A percentile compares a stretch with the other conserved stretches of the same genome.
These are phyloP conservation scores for Podotricha telesiphe DNA, from an alignment of 2,888 invertebrate genomes.

Conservation along the genomic window DNA sequence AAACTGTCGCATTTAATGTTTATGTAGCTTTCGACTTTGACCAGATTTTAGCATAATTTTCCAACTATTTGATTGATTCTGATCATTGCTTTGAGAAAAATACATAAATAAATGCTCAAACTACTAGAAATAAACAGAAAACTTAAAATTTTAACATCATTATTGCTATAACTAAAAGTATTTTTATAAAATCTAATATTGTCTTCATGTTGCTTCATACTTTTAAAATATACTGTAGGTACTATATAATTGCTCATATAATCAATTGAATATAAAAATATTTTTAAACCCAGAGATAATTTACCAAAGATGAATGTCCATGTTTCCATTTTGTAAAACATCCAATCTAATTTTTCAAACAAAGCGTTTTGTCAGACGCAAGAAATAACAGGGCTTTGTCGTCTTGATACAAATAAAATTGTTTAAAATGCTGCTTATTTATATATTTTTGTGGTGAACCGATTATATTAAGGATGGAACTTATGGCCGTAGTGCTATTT, in stretches of 20 bases:
- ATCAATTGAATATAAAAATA: constrained; percentile 38
- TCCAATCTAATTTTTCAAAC: constrained; percentile 38
- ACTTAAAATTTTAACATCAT: no score
- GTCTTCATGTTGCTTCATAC: no score
- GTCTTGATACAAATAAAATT: constrained; percentile 24
- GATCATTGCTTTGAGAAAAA: not conserved
- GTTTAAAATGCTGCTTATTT: constrained; percentile 13
- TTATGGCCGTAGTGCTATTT: constrained; percentile 12
- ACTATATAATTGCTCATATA: constrained; percentile 37
- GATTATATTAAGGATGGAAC: constrained; percentile 10
- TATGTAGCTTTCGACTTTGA: constrained; percentile 23
- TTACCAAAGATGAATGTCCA: constrained; percentile 36
- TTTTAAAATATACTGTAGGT: not conserved
- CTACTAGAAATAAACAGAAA: not conserved
- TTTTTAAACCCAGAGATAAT: constrained; percentile 22
- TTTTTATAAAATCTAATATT: no score
- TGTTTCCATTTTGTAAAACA: constrained; percentile 38
- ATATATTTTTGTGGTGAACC: constrained; percentile 4
- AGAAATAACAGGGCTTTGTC: constrained; percentile 29
- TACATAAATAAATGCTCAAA: not conserved
- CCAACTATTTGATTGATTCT: constrained; percentile 15
- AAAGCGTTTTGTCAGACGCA: constrained; percentile 39
- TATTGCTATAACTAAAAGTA: no score
- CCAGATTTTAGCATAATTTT: constrained; percentile 22
- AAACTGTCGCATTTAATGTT: constrained; percentile 29